Evolutionary conservation across 2,888 invertebrate genomes (phyloP).

Genomic region (Spilosoma lubricipeda): DNA sequence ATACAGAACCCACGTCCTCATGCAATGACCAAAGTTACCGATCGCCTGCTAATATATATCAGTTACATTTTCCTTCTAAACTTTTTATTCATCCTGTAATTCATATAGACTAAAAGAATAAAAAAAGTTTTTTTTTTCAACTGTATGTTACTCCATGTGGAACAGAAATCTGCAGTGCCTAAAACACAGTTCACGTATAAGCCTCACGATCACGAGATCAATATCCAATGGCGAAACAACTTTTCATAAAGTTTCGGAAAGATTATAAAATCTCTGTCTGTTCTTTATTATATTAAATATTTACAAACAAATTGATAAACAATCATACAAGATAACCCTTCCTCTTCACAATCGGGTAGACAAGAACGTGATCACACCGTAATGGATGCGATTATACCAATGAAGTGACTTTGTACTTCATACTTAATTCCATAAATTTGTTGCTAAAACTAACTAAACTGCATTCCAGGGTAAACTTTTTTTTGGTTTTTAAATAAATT

Average conservation of each 20-base stretch:
- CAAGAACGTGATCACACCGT: too few species aligned
- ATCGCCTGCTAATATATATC: neutral
- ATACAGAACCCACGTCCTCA: neutral
- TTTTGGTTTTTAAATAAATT: slow-evolving; percentile 56
- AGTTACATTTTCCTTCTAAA: too few species aligned
- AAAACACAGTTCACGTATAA: neutral
- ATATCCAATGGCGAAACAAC: neutral
- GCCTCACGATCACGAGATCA: neutral
- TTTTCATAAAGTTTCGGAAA: neutral
- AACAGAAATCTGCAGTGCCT: neutral
- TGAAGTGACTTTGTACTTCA: neutral
- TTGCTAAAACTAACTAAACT: neutral
- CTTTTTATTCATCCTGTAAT: too few species aligned
- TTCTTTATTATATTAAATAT: neutral
- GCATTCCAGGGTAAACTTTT: slow-evolving; percentile 16
- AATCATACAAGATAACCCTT: too few species aligned
- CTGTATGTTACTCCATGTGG: neutral
- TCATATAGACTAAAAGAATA: too few species aligned
- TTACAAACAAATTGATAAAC: neutral
- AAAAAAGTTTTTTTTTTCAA: too few species aligned
- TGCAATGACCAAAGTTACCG: neutral
- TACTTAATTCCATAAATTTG: neutral
- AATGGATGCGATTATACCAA: neutral
- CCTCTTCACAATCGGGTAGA: too few species aligned
- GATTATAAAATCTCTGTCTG: neutral